A percentile compares a stretch with the other conserved stretches of the same genome.
phyloP scores from a whole-genome alignment of 2,888 invertebrate genomes.

The Melieria crassipennis region DNA sequence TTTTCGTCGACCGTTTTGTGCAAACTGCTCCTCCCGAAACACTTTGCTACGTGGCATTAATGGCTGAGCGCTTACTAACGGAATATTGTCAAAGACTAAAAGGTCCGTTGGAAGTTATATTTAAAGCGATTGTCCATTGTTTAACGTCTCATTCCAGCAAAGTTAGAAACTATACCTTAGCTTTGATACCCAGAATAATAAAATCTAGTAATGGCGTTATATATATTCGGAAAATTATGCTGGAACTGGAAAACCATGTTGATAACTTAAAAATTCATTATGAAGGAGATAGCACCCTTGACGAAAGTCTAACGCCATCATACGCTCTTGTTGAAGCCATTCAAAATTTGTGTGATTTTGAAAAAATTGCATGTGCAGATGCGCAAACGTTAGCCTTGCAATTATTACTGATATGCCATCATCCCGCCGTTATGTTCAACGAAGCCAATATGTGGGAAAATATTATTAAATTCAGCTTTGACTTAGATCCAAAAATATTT shows the following conservation, averaged over 20 bases:
- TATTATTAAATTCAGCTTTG: constrained; percentile 67
- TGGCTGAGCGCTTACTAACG: constrained; percentile 77
- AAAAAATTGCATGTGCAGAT: constrained; percentile 63
- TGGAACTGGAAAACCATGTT: constrained; percentile 74
- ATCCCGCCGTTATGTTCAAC: constrained; percentile 73
- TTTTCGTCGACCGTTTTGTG: constrained; percentile 85
- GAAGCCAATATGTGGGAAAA: constrained; percentile 76
- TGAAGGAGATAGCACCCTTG: constrained; percentile 50
- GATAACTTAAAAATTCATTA: constrained; percentile 70
- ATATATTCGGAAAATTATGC: constrained; percentile 73
- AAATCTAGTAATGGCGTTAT: constrained; percentile 70
- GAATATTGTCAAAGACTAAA: constrained; percentile 76
- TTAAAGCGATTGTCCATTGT: constrained; percentile 77
- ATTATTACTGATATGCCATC: constrained; percentile 78
- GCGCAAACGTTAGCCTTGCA: constrained; percentile 73
- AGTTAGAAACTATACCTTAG: constrained; percentile 73
- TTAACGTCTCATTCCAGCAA: constrained; percentile 72
- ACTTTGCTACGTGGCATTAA: constrained; percentile 75
- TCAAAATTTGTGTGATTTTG: constrained; percentile 53
- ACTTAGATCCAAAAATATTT: constrained; percentile 67
- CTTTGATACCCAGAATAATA: constrained; percentile 72
- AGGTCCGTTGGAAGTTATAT: constrained; percentile 74
- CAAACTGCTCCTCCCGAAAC: constrained; percentile 77
- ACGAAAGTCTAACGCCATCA: constrained; percentile 51
- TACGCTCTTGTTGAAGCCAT: constrained; percentile 58